These are phyloP conservation scores for Quadriops clusia DNA, from an alignment of 2,888 invertebrate genomes.

Conservation along the genomic window DNA sequence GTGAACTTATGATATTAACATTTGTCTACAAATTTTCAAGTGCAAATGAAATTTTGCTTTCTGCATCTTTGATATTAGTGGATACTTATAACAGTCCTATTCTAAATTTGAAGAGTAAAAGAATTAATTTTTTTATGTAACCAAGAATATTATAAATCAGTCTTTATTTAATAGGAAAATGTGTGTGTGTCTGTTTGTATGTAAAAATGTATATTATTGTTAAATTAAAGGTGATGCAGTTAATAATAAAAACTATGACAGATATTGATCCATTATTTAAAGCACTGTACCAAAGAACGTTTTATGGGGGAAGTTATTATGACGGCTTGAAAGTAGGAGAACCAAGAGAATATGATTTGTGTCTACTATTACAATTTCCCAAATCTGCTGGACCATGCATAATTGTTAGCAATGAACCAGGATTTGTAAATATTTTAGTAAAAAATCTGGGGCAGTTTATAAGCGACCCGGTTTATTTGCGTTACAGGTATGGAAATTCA, in stretches of 20 bases:
- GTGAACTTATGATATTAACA: too few relatives aligned
- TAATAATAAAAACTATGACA: conserved; percentile 27
- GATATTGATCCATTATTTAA: conserved; percentile 26
- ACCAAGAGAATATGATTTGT: conserved; percentile 50
- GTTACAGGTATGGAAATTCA: too few relatives aligned
- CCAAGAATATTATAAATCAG: too few relatives aligned
- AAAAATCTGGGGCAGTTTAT: too few relatives aligned
- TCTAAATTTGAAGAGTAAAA: conserved; percentile 3
- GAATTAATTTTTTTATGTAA: conserved; percentile 1
- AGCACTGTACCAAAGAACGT: conserved; percentile 25
- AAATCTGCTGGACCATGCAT: conserved; percentile 32
- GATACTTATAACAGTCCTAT: neutral
- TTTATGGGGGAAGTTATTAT: conserved; percentile 48
- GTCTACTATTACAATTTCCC: conserved; percentile 44
- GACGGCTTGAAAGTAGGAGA: conserved; percentile 47
- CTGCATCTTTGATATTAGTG: too few relatives aligned
- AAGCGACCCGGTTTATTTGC: too few relatives aligned
- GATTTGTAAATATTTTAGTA: conserved; percentile 40
- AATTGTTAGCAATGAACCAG: conserved; percentile 28
- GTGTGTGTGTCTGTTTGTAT: too few relatives aligned
- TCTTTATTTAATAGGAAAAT: too few relatives aligned
- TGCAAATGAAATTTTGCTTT: too few relatives aligned
- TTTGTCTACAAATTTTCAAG: too few relatives aligned
- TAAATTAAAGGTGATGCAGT: conserved; percentile 19
- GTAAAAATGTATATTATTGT: neutral